A percentile compares a stretch with the other conserved stretches of the same genome.
These are phyloP conservation scores for Scolanthus callimorphus DNA, from an alignment of 92 coral and sea anemone species.

Conservation along the genomic window DNA sequence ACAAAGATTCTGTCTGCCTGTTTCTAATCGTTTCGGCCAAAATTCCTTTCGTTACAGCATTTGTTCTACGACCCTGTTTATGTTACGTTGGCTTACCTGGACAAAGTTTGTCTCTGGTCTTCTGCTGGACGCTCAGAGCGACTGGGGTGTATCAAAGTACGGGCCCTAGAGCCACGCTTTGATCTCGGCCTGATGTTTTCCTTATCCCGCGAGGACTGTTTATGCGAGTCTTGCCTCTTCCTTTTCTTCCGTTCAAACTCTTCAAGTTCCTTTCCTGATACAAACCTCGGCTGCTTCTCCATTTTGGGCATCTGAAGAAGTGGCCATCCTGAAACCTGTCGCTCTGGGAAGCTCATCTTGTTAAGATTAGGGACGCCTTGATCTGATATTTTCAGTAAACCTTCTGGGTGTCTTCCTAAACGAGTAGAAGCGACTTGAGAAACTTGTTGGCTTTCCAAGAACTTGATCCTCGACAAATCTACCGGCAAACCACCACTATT, in stretches of 20 bases:
- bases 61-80: too few relatives aligned
- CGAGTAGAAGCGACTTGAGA: too few relatives aligned
- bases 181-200: conserved; percentile 47
- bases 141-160: too few relatives aligned
- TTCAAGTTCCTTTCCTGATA: conserved; percentile 46
- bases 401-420: too few relatives aligned
- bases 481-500: too few relatives aligned
- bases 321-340: conserved; percentile 30
- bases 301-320: conserved; percentile 49
- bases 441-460: too few relatives aligned
- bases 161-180: background rate
- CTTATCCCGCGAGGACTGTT: conserved; percentile 26
- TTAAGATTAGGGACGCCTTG: background rate
- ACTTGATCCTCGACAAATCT: too few relatives aligned
- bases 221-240: conserved; percentile 12
- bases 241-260: conserved; percentile 54
- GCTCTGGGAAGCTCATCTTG: background rate
- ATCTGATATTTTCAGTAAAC: background rate
- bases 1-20: background rate
- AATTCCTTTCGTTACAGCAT: too few relatives aligned
- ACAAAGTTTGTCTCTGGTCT: conserved; percentile 25
- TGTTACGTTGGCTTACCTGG: conserved; percentile 27
- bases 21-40: too few relatives aligned
- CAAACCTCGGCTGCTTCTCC: conserved; percentile 39
- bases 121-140: too few relatives aligned